Conservation (phyloP, 1,140 invertebrate genomes). For the Pissodes strobi region DNA sequence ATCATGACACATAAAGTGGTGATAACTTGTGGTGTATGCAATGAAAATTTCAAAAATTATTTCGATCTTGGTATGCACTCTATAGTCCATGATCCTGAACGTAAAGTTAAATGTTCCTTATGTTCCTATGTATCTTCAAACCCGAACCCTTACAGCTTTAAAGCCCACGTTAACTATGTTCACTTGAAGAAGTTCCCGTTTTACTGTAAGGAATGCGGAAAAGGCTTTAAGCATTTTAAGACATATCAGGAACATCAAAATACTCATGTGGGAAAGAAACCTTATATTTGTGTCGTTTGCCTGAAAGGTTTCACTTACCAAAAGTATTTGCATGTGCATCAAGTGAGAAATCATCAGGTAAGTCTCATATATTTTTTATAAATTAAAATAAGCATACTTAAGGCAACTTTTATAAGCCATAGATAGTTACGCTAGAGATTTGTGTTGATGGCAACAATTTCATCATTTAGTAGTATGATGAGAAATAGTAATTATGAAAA, state of each 20-base stretch:
- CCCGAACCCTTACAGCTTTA: constrained; percentile 32
- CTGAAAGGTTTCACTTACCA: constrained; percentile 58
- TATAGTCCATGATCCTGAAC: constrained; percentile 30
- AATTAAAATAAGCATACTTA: too few relatives aligned
- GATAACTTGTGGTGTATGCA: constrained; percentile 35
- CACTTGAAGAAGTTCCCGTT: constrained; percentile 51
- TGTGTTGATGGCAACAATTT: too few relatives aligned
- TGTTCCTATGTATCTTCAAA: constrained; percentile 35
- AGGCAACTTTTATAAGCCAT: too few relatives aligned
- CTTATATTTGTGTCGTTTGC: constrained; percentile 65
- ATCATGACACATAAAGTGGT: constrained; percentile 35
- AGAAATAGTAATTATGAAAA: too few relatives aligned
- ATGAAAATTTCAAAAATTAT: constrained; percentile 26
- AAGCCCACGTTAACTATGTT: constrained; percentile 38
- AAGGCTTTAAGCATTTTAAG: constrained; percentile 39
- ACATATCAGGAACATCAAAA: constrained; percentile 38
- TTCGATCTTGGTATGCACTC: constrained; percentile 26
- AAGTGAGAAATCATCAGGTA: constrained; percentile 56
- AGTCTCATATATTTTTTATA: too few relatives aligned
- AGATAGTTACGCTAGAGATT: too few relatives aligned
- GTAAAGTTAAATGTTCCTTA: constrained; percentile 34
- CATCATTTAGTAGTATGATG: too few relatives aligned
- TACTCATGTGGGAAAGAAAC: constrained; percentile 49
- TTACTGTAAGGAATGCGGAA: constrained; percentile 39
- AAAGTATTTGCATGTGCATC: constrained; percentile 55